Evolutionary conservation across 2,888 invertebrate species (phyloP), one percentile per base, ranked within the genome.

Genomic region (Scaptomyza caliginosa): DNA sequence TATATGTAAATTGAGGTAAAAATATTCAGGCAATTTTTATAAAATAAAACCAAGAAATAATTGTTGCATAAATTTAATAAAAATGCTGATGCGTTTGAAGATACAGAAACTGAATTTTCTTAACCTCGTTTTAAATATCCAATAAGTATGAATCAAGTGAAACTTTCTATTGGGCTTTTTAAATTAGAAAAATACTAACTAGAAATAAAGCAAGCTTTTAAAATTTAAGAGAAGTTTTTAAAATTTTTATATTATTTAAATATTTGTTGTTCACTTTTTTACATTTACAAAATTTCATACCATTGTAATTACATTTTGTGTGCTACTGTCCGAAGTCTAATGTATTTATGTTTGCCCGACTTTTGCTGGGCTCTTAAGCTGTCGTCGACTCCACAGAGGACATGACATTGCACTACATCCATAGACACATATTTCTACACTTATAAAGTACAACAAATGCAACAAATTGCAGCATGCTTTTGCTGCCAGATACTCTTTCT

Each of bases 231-330:
- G 3, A 30, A 11, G 28, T 17, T 32, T 13, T 2, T 23, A n/a
- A n/a, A n/a, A n/a, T 24, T 11, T 17, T 1, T 7, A 17, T 19
- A 36, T 26, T 10, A 13, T 11, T 19, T n/a, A 11, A 23, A 19
- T 38, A 4, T 5, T 38, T 34, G 28, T 19, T 17, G 21, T n/a
- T 4, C 23, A 7, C 6, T 21, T 34, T 39, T 24, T 34, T 46
- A 40, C 40, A 48, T 46, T 54, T 24, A 26, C 7, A 2, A 8
- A 23, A 16, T 51, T 4, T 36, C 24, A n/a, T 54, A 38, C 45
- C 38, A 45, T 32, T 67, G 55, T 72, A 74, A 72, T 72, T 72
- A 59, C 58, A 51, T 54, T 40, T 42, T 30, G 34, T 17, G 17
- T 13, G 40, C 7, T 16, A 7, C 24, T 40, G 30, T 28, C n/a